phyloP scores from a whole-genome alignment of 2,797 vertebrate species.

The Phrynocephalus forsythii region DNA sequence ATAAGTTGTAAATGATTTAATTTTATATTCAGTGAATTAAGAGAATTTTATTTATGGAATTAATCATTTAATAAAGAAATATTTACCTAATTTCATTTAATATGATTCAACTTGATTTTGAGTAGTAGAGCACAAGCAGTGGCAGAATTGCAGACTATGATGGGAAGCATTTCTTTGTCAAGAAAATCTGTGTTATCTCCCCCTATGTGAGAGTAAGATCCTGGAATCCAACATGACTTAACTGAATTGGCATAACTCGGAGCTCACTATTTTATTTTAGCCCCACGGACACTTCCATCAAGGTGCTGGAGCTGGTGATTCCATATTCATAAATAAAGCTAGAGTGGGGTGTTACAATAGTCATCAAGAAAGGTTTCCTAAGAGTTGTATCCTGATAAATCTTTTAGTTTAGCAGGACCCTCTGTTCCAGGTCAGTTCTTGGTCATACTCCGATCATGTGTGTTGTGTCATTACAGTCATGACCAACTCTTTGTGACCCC shows the following conservation, averaged over 20 bases:
- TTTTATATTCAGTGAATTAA: slow-evolving; percentile 99
- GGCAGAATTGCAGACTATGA: not conserved
- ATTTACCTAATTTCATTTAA: slow-evolving; percentile 80
- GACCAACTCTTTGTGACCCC: too few relatives aligned
- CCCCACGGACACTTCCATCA: not conserved
- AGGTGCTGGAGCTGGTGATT: not conserved
- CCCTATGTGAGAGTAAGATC: not conserved
- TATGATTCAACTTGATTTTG: slow-evolving; percentile 18
- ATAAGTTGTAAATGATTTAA: slow-evolving; percentile 99
- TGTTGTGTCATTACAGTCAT: too few relatives aligned
- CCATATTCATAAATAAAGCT: not conserved
- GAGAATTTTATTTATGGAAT: slow-evolving; percentile 99
- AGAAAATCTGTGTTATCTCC: not conserved
- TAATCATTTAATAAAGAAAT: slow-evolving; percentile 87
- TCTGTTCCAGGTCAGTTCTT: not conserved
- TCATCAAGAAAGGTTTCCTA: too few relatives aligned
- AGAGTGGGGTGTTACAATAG: not conserved
- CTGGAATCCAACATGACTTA: not conserved
- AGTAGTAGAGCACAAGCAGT: not conserved
- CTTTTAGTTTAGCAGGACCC: not conserved
- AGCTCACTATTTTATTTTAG: not conserved
- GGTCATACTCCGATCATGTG: slow-evolving; percentile 11
- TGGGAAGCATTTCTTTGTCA: not conserved
- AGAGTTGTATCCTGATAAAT: too few relatives aligned
- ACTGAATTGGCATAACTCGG: not conserved